Percentiles rank a stretch among this genome's conserved stretches.
Conservation (phyloP, 92 coral and sea anemone genomes). For the Ricordea florida region DNA sequence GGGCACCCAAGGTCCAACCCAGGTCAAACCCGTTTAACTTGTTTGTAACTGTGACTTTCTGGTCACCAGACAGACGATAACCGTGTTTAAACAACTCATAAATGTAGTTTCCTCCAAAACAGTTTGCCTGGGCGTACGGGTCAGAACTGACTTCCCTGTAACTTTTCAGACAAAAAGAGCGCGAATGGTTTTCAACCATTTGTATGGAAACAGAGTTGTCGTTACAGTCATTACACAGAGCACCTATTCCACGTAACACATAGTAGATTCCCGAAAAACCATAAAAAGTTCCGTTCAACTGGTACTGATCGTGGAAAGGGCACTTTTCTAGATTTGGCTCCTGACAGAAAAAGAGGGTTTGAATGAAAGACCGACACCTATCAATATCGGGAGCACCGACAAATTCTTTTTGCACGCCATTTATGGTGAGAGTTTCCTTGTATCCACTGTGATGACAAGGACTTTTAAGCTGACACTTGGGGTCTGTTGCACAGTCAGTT, state of each 20-base stretch:
- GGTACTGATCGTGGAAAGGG: constrained; percentile 28
- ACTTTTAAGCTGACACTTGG: not conserved
- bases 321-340: not conserved
- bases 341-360: constrained; percentile 22
- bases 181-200: constrained; percentile 9
- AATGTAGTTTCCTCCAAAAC: constrained; percentile 16
- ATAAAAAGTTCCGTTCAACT: constrained; percentile 9
- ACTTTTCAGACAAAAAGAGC: constrained; percentile 1
- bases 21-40: constrained; percentile 4
- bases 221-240: not conserved
- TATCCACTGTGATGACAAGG: constrained; percentile 39
- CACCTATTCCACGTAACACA: constrained; percentile 1
- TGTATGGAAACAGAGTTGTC: not conserved
- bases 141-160: not conserved
- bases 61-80: not conserved
- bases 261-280: constrained; percentile 25
- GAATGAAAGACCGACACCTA: constrained; percentile 6
- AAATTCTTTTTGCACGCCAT: not conserved
- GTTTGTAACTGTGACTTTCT: not conserved
- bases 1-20: constrained; percentile 41
- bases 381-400: constrained; percentile 8
- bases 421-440: not conserved
- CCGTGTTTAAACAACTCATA: constrained; percentile 23
- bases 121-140: constrained; percentile 16
- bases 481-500: not conserved